Evolutionary conservation across 2,797 vertebrate species (phyloP), one percentile per base, ranked within the genome.

Genomic region (Xerus rutilus): DNA sequence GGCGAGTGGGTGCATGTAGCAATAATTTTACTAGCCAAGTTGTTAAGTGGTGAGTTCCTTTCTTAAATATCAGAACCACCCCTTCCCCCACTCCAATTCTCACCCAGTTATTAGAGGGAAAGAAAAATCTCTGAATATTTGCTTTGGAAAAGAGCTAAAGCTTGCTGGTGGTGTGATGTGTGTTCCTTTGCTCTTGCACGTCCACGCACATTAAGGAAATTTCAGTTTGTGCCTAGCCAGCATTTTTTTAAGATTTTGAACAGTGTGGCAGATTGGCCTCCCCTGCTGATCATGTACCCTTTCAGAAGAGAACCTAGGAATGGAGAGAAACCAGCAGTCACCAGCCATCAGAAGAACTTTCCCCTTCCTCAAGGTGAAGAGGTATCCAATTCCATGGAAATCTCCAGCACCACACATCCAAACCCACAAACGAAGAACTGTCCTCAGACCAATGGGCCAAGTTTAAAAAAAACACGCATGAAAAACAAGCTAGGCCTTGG

Each of bases 121-220:
- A 28, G 47, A n/a, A 59, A 76, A 93, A 83, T 83, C 35, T 72
- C 59, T 32, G 18, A 64, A 18, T 54, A 85, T 85, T 89, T 91
- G 89, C 45, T 97, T 94, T 82, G 79, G 76, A 85, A 93, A 94
- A 96, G 30, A 35, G 43, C 65, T 83, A 67, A 86, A 18, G n/a
- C 13, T 82, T 79, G 30, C 23, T 64, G 47, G 43, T 72, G 35
- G 43, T 52, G 30, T 43, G 21, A 14, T 21, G 1, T 45, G 20
- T 62, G 18, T 76, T 47, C 25, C 17, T 62, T 79, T 70, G 67
- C n/a, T 81, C 49, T 73, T n/a, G 20, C 25, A 81, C 47, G 84
- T 32, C 39, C 49, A 54, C 0, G 13, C 28, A 70, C n/a, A 57
- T 67, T 79, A 92, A 69, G 70, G 70, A 72, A 94, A 57, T 15